Evolutionary conservation across 2,888 invertebrate species (phyloP), one percentile per base, ranked within the genome.

Genomic region (Mythimna loreyi): DNA sequence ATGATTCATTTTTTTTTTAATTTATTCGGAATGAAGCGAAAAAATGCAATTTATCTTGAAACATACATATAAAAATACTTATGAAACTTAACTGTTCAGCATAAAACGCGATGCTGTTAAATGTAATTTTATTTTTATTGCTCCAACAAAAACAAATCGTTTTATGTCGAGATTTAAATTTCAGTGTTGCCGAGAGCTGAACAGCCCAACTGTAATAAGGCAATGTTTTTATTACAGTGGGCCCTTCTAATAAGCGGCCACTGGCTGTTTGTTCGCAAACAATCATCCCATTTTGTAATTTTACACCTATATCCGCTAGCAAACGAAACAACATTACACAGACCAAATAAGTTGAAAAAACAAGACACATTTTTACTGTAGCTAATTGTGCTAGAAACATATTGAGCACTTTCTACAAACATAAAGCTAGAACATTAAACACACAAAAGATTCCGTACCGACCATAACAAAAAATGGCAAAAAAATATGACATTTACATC

Each of bases 181-280:
- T 91, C 87, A 87, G 87, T 88, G 86, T 89, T 87, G 83, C 85
- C 82, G 86, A 87, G 87, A 89, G 85, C 85, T 85, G 83, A 86
- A 86, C 82, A 84, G 86, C 86, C 87, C 82, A 77, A 83, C 82
- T 89, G 91, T 92, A 93, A 93, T 92, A 92, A 92, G 94, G 92
- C 90, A 87, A 92, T 93, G 94, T 93, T 94, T 94, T 94, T 94
- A 94, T 94, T 94, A 94, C 92, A 88, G 84, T 86, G 86, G 88
- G 87, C 90, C 92, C 90, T 90, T 91, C 91, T 94, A 94, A 94
- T 94, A 94, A 92, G 91, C 93, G 93, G 93, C 91, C 92, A 92
- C 89, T 91, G 87, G 86, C 82, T 94, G 93, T 94, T 94, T 93
- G 92, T 89, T 90, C 87, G 89, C 94, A 93, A 94, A 93, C 93